Evolutionary conservation across 2,113 vertebrate species (phyloP), one percentile per base, ranked within the genome.

Genomic region (Neoarius graeffei): DNA sequence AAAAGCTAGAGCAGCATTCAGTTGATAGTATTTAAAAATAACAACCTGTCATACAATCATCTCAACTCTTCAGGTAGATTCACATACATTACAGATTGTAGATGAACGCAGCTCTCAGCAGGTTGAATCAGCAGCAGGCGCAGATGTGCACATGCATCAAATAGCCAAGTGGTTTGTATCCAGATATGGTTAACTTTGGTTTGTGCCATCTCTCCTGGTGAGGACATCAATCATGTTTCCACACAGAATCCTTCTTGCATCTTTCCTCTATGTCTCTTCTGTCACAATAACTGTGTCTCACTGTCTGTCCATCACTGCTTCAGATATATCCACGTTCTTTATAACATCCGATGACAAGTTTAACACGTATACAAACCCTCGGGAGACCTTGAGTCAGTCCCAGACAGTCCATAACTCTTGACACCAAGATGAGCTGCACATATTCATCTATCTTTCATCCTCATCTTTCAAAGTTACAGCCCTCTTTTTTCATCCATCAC

Each of bases 151-250:
- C 81, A 88, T 90, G 87, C 89, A 81, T 85, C 82, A 86, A 86
- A 85, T 62, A 90, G 85, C 62, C 62, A 83, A 57, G 52, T 64
- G 57, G 87, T 86, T 48, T 76, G 25, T n/a, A 17, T 74, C 87
- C 85, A 85, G 50, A 83, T 71, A 84, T 66, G 77, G 64, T 35
- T 9, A 88, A 60, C 5, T 50, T 9, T 83, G 59, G 84, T 86
- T 87, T 80, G 77, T 89, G 87, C 79, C 88, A 90, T 87, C 85
- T 90, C 90, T 87, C 87, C 85, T 60, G 64, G 66, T 86, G 83
- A 90, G 74, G 73, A 81, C 25, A 27, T 35, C 83, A 84, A 66
- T 19, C 69, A 13, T 64, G 27, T 86, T 73, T 81, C 83, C 81
- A 81, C 83, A 83, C 85, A n/a, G n/a, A 54, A 62, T 56, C 81